A percentile compares a stretch with the other conserved stretches of the same genome.
phyloP scores from a whole-genome alignment of 1,140 invertebrate genomes.

The Diabrotica undecimpunctata region DNA sequence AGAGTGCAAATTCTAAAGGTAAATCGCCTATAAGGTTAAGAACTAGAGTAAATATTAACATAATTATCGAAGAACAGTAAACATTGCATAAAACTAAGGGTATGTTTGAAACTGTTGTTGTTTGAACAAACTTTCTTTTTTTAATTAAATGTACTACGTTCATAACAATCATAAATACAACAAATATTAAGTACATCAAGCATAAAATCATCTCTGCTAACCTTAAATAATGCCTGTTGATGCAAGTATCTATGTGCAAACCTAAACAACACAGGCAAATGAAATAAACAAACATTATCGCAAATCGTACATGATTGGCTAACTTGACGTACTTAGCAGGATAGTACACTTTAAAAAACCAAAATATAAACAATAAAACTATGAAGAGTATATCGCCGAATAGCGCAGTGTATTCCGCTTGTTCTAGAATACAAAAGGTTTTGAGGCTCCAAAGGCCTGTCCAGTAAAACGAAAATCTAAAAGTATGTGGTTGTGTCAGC shows the following conservation, averaged over 20 bases:
- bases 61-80: background rate
- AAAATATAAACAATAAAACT: slow-evolving; percentile 13
- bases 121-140: slow-evolving; percentile 5
- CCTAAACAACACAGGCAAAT: background rate
- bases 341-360: slow-evolving; percentile 23
- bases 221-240: background rate
- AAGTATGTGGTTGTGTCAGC: slow-evolving; percentile 10
- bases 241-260: background rate
- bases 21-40: background rate
- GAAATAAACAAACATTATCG: slow-evolving; percentile 12
- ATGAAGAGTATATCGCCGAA: slow-evolving; percentile 10
- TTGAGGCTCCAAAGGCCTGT: background rate
- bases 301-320: slow-evolving; percentile 6
- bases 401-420: slow-evolving; percentile 9
- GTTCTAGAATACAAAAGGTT: slow-evolving; percentile 15
- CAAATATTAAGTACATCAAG: slow-evolving; percentile 9
- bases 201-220: background rate
- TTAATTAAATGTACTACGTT: slow-evolving; percentile 22
- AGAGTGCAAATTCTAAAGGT: background rate
- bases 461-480: slow-evolving; percentile 4
- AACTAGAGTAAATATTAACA: background rate
- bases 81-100: background rate
- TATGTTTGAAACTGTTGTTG: background rate
- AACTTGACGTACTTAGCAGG: slow-evolving; percentile 12
- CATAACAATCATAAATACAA: slow-evolving; percentile 20